Percentiles rank a stretch among this genome's conserved stretches.
These are phyloP conservation scores for Oscheius sp. DNA, from an alignment of 1,140 invertebrate genomes.

Conservation along the genomic window DNA sequence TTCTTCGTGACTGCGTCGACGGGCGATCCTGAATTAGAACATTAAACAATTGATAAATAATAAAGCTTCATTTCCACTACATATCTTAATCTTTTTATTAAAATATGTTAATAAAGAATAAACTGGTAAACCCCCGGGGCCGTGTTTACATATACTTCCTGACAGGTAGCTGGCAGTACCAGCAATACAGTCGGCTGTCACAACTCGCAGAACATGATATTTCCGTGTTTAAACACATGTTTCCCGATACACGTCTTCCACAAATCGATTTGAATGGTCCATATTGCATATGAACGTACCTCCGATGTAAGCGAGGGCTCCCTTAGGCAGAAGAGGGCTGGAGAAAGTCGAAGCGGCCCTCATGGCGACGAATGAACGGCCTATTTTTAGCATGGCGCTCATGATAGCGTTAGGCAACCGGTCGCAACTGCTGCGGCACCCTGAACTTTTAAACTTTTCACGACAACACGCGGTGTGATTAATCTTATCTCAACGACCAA, in stretches of 20 bases:
- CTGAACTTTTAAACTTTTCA: conserved; percentile 5
- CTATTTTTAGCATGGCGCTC: neutral
- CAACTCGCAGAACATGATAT: no score
- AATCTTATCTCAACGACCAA: neutral
- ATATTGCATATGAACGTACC: conserved; percentile 7
- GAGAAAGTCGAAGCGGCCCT: neutral
- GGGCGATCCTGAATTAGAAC: neutral
- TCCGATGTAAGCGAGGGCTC: conserved; percentile 30
- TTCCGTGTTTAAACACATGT: no score
- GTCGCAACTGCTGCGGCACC: neutral
- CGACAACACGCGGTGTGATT: neutral
- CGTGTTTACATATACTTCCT: no score
- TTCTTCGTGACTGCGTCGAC: conserved; percentile 18
- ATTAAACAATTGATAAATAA: neutral
- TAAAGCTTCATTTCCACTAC: neutral
- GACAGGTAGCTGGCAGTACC: no score
- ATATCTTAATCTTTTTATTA: neutral
- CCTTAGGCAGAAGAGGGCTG: conserved; percentile 18
- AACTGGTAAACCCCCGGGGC: no score
- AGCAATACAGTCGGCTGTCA: no score
- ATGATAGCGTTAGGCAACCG: no score
- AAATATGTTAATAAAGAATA: no score
- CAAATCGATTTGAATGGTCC: no score
- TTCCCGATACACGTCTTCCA: no score
- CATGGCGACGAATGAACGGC: neutral